These are phyloP conservation scores for Macrosiphum euphorbiae DNA, from an alignment of 2,888 invertebrate species.

Conservation along the genomic window DNA sequence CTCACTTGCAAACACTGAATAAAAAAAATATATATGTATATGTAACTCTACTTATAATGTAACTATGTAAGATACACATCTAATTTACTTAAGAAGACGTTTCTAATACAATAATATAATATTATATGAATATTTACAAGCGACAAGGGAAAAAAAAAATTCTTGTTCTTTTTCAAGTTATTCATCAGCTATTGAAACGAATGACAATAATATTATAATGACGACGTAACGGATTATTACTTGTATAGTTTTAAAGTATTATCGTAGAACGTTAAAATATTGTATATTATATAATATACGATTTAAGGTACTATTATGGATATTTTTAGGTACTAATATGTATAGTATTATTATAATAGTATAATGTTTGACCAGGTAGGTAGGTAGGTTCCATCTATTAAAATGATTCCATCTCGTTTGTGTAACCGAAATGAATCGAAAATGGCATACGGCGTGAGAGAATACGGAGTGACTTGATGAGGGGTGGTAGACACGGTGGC, in stretches of 20 bases:
- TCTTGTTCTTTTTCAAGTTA: not conserved
- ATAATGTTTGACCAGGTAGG: not conserved
- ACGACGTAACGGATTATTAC: not conserved
- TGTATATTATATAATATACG: no score
- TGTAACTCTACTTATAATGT: not conserved
- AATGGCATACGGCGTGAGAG: not conserved
- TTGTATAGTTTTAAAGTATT: not conserved
- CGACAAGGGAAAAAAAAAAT: not conserved
- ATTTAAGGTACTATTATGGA: not conserved
- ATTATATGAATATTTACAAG: slow-evolving; percentile 47
- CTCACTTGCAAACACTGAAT: not conserved
- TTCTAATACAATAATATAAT: not conserved
- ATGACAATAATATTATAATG: not conserved
- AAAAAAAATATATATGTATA: not conserved
- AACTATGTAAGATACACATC: not conserved
- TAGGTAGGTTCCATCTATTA: not conserved
- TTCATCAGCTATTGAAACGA: slow-evolving; percentile 28
- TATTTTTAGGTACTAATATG: no score
- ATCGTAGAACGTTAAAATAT: no score
- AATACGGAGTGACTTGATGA: not conserved
- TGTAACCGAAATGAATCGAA: not conserved
- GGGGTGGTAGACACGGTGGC: not conserved
- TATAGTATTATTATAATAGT: not conserved
- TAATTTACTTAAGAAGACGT: slow-evolving; percentile 22
- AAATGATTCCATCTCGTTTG: not conserved